Evolutionary conservation across 1,140 invertebrate genomes (phyloP), one percentile per base, ranked within the genome.

Genomic region (Dreissena polymorpha): DNA sequence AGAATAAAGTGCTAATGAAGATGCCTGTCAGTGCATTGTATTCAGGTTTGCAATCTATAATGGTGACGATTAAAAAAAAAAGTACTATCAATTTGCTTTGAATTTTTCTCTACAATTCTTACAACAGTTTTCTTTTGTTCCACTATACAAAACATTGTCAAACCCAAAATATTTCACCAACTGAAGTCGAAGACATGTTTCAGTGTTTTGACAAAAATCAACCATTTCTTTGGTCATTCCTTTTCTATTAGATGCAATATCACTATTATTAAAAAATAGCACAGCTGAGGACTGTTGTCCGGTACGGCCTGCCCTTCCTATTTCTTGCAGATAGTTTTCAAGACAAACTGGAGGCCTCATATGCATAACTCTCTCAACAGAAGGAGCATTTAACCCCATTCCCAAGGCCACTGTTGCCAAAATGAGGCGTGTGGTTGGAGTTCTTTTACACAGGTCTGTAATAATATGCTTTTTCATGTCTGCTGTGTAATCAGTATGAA

Each of bases 391-490:
- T 49, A 83, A 72, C n/a, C 72, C 77, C 85, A 88, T 88, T 10
- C 85, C 87, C 6, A 88, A 64, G 18, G 87, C 87, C 3, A 88
- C 85, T 50, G 83, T 88, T 67, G 85, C 83, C 23, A 85, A 73
- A 29, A 88, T 77, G 8, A 86, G 67, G 7, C 87, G 27, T 8
- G 86, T 14, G 73, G 72, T 83, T 12, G 83, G 85, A n/a, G 65
- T 71, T 50, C 69, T 29, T 73, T 81, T 86, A 23, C n/a, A 6
- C 16, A 86, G 71, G 18, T 88, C 85, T 18, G 23, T 23, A 10
- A 86, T n/a, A 14, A 85, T 85, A 8, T 51, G 25, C 8, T 14
- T 18, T 78, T 85, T 85, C 85, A 88, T 86, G 27, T 69, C 63
- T 18, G 71, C n/a, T 18, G 83, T 74, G 49, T 86, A 86, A 23